Evolutionary conservation across 2,888 invertebrate genomes (phyloP).

Genomic region (Phytoseiulus persimilis): DNA sequence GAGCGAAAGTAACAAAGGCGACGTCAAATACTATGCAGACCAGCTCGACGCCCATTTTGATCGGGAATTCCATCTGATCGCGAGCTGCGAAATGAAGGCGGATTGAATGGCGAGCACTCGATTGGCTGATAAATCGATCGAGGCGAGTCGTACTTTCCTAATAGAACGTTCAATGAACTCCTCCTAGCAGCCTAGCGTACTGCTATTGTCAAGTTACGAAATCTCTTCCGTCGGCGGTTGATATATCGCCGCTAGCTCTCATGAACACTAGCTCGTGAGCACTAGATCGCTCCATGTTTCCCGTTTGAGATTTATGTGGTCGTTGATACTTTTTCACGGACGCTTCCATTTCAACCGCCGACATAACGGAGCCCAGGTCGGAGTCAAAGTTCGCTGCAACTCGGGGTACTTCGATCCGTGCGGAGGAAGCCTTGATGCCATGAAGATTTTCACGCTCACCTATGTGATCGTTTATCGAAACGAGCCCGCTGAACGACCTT

Average conservation of each 20-base stretch:
- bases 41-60: not conserved
- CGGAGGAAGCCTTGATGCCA: not conserved
- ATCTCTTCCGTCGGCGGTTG: not conserved
- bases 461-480: not conserved
- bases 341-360: not conserved
- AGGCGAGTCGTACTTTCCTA: not conserved
- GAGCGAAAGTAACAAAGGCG: not conserved
- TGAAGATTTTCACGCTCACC: not conserved
- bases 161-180: not conserved
- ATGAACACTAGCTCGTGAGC: not conserved
- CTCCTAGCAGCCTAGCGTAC: not conserved
- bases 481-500: not conserved
- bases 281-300: not conserved
- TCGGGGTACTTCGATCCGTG: not conserved
- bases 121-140: not conserved
- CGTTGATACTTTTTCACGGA: not conserved
- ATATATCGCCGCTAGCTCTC: not conserved
- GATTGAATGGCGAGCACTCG: not conserved
- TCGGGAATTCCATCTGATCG: not conserved
- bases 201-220: not conserved
- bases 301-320: not conserved
- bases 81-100: not conserved
- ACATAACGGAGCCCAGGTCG: not conserved
- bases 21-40: not conserved
- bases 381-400: not conserved